Evolutionary conservation across 1,140 invertebrate genomes (phyloP).

Genomic region (Melipona quadrifasciata): DNA sequence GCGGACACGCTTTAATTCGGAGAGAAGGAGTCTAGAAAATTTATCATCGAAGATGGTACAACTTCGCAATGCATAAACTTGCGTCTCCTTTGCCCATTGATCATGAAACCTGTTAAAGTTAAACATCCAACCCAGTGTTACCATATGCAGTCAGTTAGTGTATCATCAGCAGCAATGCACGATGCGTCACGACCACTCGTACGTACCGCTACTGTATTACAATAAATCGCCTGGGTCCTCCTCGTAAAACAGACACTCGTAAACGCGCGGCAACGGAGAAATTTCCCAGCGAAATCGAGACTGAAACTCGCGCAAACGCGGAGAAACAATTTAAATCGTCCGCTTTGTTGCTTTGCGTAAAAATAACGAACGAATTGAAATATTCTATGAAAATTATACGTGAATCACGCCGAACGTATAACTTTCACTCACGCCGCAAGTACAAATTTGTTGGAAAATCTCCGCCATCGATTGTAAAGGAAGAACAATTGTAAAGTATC

Average conservation of each 20-base stretch:
- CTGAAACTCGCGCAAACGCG: too few relatives aligned
- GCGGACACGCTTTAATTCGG: background rate
- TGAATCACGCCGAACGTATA: background rate
- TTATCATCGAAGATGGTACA: background rate
- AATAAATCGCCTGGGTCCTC: background rate
- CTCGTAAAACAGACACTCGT: conserved; percentile 4
- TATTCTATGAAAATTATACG: background rate
- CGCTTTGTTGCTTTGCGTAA: background rate
- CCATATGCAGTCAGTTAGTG: conserved; percentile 9
- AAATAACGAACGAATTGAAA: background rate
- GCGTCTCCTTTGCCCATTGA: background rate
- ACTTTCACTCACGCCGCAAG: background rate
- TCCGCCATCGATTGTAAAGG: too few relatives aligned
- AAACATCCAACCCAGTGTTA: conserved; percentile 22
- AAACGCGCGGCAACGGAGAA: background rate
- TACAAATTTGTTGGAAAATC: background rate
- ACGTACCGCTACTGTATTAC: conserved; percentile 10
- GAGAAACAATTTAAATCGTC: background rate
- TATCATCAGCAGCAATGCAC: conserved; percentile 40
- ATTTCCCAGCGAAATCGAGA: background rate
- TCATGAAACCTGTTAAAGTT: conserved; percentile 17
- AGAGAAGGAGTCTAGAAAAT: background rate
- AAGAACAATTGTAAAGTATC: background rate
- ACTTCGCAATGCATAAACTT: too few relatives aligned
- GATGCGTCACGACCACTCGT: conserved; percentile 29